Evolutionary conservation across 2,888 invertebrate genomes (phyloP), one percentile per base, ranked within the genome.

Genomic region (Lordiphosa andalusiaca): DNA sequence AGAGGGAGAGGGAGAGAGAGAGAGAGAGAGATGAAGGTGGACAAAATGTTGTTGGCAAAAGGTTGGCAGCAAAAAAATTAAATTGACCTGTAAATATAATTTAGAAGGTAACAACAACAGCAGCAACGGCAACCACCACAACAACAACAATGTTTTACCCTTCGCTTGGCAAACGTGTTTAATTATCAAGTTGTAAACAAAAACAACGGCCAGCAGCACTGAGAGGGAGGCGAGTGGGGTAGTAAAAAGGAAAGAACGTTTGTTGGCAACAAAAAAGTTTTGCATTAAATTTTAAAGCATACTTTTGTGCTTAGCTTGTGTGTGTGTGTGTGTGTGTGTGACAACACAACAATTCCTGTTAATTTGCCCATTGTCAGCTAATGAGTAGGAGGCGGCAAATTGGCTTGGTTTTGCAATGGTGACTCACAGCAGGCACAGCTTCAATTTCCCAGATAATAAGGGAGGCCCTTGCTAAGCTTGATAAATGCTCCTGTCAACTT

Each of bases 1-100:
- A 7, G 6, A 10, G 33, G 13, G 16, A 12, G 12, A 35, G 13
- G 40, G 9, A 44, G 9, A 21, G 6, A 37, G 10, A 19, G 33
- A 12, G 16, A 16, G 33, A 16, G 41, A 10, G 12, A 38, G 23
- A 39, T 35, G 40, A 37, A 46, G 38, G 10, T 23, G 40, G 42
- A 39, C 49, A 39, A 39, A 35, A 37, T 71, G 69, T 71, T 71
- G 55, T 60, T 63, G 51, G 37, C 48, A 64, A 68, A 71, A 73
- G 58, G 66, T 67, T 65, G 63, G 53, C 63, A 71, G 65, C 68
- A 71, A 78, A 80, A 63, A 76, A 82, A 82, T 80, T 80, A 76
- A 78, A 80, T 82, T 78, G 78, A 80, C 80, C 83, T 82, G 80
- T 80, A 80, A 80, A 82, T 82, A 80, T 73, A 78, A 78, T 78